Conservation (phyloP, 2,113 vertebrate species). For the Toxotes jaculatrix region DNA sequence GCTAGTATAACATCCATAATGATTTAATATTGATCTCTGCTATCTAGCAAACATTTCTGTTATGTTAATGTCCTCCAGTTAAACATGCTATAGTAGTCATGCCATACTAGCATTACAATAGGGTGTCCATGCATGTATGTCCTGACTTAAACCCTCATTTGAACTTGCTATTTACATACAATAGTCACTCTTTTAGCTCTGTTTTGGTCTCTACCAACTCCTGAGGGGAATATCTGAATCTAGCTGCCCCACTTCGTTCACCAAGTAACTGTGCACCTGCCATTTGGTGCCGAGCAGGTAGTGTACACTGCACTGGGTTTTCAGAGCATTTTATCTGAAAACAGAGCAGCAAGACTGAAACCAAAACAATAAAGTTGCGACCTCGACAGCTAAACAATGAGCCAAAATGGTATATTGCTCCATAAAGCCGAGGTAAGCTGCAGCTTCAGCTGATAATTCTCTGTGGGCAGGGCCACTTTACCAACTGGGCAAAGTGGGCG, state of each 20-base stretch:
- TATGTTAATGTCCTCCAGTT: not conserved
- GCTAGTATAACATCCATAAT: constrained; percentile 4
- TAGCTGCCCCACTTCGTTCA: not conserved
- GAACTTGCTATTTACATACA: too few species aligned
- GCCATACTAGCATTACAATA: too few species aligned
- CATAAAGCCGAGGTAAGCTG: too few species aligned
- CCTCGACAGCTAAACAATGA: too few species aligned
- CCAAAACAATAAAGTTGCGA: too few species aligned
- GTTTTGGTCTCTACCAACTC: not conserved
- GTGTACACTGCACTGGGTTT: too few species aligned
- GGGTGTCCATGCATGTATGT: not conserved
- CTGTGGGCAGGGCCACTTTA: not conserved
- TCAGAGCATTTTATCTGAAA: too few species aligned
- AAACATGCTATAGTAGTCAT: not conserved
- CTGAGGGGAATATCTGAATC: not conserved
- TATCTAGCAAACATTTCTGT: not conserved
- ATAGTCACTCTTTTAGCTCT: not conserved
- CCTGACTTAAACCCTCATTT: not conserved
- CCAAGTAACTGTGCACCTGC: not conserved
- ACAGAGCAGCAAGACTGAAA: too few species aligned
- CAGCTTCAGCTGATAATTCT: not conserved
- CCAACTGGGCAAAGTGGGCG: not conserved
- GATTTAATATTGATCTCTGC: not conserved
- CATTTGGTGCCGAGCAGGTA: not conserved
- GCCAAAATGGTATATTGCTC: too few species aligned